phyloP scores from a whole-genome alignment of 2,888 invertebrate genomes.

The Psylliodes chrysocephalus region DNA sequence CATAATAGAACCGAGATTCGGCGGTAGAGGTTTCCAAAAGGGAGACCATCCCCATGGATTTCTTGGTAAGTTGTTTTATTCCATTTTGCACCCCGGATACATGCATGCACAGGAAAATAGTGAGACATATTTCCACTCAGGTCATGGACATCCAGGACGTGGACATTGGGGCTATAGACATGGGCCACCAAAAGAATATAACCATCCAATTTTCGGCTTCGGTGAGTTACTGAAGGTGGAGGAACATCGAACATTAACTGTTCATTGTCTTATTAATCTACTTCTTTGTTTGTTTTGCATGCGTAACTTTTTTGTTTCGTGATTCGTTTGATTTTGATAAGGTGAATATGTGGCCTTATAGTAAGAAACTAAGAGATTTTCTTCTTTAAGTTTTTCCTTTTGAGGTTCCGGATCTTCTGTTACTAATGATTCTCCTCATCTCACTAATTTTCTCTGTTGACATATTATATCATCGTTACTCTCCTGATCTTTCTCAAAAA shows the following conservation, averaged over 20 bases:
- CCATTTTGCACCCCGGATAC: background rate
- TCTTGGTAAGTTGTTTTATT: slow-evolving; percentile 2
- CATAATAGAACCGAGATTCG: background rate
- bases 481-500: no score
- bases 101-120: background rate
- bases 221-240: background rate
- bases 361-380: no score
- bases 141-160: background rate
- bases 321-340: no score
- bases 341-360: no score
- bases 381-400: no score
- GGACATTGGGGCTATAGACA: background rate
- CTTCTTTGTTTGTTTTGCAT: no score
- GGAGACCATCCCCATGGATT: background rate
- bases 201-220: background rate
- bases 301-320: no score
- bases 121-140: background rate
- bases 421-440: no score
- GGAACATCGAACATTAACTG: background rate
- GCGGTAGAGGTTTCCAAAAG: background rate
- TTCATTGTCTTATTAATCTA: no score
- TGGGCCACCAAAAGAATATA: background rate
- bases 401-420: no score
- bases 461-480: no score
- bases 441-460: no score